Conservation (phyloP, 2,888 invertebrate genomes). For the Mechanitis mazaeus region DNA sequence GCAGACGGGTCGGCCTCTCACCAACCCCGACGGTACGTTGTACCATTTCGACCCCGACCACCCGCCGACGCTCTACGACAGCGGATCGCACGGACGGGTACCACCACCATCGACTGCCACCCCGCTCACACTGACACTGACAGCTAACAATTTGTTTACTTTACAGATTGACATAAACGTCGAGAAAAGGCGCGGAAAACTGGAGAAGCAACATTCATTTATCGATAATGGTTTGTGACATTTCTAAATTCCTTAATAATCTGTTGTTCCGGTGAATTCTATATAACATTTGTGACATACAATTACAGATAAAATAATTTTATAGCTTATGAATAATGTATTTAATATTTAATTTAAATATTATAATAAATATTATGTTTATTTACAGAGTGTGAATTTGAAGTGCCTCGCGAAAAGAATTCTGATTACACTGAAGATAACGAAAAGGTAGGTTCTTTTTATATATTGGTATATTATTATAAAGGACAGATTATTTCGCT, state of each 20-base stretch:
- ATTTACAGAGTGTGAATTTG: slow-evolving; percentile 1
- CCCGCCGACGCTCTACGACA: slow-evolving; percentile 69
- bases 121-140: not conserved
- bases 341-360: no score
- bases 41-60: slow-evolving; percentile 87
- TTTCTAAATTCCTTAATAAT: no score
- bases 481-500: no score
- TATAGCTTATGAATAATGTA: no score
- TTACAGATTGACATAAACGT: slow-evolving; percentile 46
- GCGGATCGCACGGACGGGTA: no score
- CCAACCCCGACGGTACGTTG: slow-evolving; percentile 84
- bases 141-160: slow-evolving; percentile 1
- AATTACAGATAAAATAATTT: no score
- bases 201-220: slow-evolving; percentile 69
- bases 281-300: no score
- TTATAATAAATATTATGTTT: not conserved
- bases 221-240: slow-evolving; percentile 53
- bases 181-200: slow-evolving; percentile 59
- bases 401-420: not conserved
- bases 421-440: not conserved
- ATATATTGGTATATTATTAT: slow-evolving; percentile 19
- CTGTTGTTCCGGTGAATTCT: no score
- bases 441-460: slow-evolving; percentile 39
- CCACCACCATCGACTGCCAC: slow-evolving; percentile 9
- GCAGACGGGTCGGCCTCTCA: slow-evolving; percentile 84